These are phyloP conservation scores for Chloromyia formosa DNA, from an alignment of 2,888 invertebrate species.

Conservation along the genomic window DNA sequence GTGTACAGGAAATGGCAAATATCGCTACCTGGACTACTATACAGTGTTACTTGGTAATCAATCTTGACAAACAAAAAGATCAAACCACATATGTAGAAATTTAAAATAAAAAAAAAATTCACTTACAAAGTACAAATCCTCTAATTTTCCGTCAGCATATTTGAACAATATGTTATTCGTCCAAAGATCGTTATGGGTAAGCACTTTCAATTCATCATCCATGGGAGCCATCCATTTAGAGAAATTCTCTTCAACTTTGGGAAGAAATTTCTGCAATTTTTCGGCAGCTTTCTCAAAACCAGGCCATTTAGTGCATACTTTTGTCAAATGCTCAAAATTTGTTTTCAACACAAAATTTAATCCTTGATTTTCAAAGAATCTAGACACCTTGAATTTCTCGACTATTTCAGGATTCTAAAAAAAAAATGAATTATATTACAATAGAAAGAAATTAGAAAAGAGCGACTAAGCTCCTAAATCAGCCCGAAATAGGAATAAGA, in stretches of 20 bases:
- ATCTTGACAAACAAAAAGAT: slow-evolving; percentile 54
- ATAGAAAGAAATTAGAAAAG: too few species aligned
- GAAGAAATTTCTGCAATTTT: slow-evolving; percentile 61
- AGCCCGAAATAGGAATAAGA: too few species aligned
- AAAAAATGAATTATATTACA: too few species aligned
- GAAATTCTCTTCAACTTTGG: slow-evolving; percentile 55
- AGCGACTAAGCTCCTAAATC: too few species aligned
- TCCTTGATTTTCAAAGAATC: too few species aligned
- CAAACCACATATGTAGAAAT: not conserved
- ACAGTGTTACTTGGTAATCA: slow-evolving; percentile 62
- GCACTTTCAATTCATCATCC: slow-evolving; percentile 62
- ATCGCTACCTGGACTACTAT: slow-evolving; percentile 62
- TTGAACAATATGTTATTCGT: slow-evolving; percentile 67
- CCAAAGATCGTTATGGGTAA: slow-evolving; percentile 68
- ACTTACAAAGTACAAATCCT: slow-evolving; percentile 64
- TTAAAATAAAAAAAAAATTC: not conserved
- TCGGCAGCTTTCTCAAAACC: slow-evolving; percentile 62
- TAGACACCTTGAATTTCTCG: too few species aligned
- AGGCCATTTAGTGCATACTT: slow-evolving; percentile 62
- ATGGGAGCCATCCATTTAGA: slow-evolving; percentile 52
- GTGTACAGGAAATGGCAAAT: slow-evolving; percentile 63
- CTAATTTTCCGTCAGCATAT: slow-evolving; percentile 54
- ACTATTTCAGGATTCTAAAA: too few species aligned
- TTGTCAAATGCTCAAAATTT: slow-evolving; percentile 58
- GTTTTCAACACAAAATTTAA: too few species aligned